These are phyloP conservation scores for Lissonota sp. DNA, from an alignment of 2,888 invertebrate species.

Conservation along the genomic window DNA sequence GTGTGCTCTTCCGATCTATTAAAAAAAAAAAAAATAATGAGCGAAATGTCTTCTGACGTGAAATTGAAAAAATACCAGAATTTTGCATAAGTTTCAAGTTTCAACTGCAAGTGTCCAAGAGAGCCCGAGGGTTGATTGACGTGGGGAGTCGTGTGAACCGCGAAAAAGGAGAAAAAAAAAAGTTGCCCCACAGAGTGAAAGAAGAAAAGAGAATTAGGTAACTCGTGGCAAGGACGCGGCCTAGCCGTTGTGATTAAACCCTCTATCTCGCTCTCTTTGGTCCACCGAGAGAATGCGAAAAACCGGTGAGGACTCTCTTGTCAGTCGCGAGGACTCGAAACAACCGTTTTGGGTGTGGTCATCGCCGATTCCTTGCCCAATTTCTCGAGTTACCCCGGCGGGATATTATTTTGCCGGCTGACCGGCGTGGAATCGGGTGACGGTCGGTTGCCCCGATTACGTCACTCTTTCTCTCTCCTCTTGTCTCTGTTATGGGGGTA, in stretches of 20 bases:
- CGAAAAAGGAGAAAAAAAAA: slow-evolving; percentile 8
- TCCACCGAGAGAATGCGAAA: slow-evolving; percentile 9
- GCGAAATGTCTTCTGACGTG: too few relatives aligned
- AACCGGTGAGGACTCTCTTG: slow-evolving; percentile 33
- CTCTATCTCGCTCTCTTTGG: slow-evolving; percentile 1
- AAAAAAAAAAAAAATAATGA: slow-evolving; percentile 8
- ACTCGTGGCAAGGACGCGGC: slow-evolving; percentile 60
- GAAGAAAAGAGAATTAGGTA: slow-evolving; percentile 21
- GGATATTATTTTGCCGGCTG: slow-evolving; percentile 37
- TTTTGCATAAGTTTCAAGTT: too few relatives aligned
- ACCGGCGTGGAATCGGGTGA: slow-evolving; percentile 53
- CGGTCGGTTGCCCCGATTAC: slow-evolving; percentile 58
- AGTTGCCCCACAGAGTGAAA: background rate
- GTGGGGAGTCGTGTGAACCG: background rate
- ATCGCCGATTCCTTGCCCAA: slow-evolving; percentile 77
- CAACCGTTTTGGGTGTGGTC: slow-evolving; percentile 74
- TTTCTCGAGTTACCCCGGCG: slow-evolving; percentile 67
- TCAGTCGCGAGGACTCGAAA: slow-evolving; percentile 22
- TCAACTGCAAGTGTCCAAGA: background rate
- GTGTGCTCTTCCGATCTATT: too few relatives aligned
- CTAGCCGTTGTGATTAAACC: slow-evolving; percentile 37
- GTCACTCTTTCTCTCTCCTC: slow-evolving; percentile 49
- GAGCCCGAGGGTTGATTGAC: slow-evolving; percentile 15
- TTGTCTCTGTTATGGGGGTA: slow-evolving; percentile 31
- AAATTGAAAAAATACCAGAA: too few relatives aligned